phyloP scores from a whole-genome alignment of 2,888 invertebrate genomes.

The Chloromyia formosa region DNA sequence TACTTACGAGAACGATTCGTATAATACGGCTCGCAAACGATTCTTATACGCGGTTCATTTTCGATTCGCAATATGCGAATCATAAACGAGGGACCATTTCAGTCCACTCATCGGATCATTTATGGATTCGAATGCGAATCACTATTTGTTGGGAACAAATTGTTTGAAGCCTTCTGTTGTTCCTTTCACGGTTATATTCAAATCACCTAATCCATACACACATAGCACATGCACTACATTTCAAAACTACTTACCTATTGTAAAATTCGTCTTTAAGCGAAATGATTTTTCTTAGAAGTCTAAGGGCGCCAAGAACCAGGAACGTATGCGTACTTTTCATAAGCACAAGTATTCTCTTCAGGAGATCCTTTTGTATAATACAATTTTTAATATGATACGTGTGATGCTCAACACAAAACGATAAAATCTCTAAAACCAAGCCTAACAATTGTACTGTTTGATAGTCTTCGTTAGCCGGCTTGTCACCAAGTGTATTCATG shows the following conservation, averaged over 20 bases:
- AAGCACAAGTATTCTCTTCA: slow-evolving; percentile 92
- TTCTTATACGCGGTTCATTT: no score
- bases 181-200: no score
- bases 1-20: no score
- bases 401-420: slow-evolving; percentile 99
- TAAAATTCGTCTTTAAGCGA: slow-evolving; percentile 99
- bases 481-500: slow-evolving; percentile 90
- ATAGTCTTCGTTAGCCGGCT: slow-evolving; percentile 93
- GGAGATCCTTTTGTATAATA: slow-evolving; percentile 94
- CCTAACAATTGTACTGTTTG: slow-evolving; percentile 95
- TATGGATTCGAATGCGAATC: no score
- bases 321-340: slow-evolving; percentile 98
- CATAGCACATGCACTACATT: neutral
- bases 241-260: slow-evolving; percentile 68
- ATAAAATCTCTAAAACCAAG: slow-evolving; percentile 91
- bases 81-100: no score
- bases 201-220: no score
- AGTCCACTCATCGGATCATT: no score
- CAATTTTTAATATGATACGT: slow-evolving; percentile 98
- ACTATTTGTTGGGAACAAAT: no score
- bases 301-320: slow-evolving; percentile 93
- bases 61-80: no score
- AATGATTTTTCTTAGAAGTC: slow-evolving; percentile 96
- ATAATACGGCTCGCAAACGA: no score
- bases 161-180: no score